These are phyloP conservation scores for Telmatochromis sp. DNA, from an alignment of 2,113 vertebrate species.

Conservation along the genomic window DNA sequence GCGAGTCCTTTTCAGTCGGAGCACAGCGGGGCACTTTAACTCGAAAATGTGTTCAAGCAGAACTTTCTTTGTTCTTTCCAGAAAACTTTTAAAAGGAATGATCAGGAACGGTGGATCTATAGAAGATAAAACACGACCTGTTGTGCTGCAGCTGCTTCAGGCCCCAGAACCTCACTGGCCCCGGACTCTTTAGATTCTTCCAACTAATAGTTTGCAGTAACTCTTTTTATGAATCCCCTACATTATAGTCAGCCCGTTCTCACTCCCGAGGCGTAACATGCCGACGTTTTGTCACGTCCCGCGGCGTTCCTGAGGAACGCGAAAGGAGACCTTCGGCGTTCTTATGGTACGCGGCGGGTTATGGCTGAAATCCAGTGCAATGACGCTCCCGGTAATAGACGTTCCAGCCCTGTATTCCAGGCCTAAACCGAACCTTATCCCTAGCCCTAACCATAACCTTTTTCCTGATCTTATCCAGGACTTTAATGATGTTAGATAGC, in stretches of 20 bases:
- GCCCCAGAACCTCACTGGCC: neutral
- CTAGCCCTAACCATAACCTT: too few species aligned
- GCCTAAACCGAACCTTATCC: too few species aligned
- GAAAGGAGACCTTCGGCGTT: too few species aligned
- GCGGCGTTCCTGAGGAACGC: too few species aligned
- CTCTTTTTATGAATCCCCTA: fast-evolving
- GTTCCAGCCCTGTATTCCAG: too few species aligned
- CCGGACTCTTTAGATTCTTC: neutral
- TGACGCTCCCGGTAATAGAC: too few species aligned
- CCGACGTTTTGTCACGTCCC: too few species aligned
- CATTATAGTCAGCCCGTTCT: neutral
- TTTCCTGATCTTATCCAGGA: too few species aligned
- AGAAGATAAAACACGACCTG: neutral
- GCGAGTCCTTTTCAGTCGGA: neutral
- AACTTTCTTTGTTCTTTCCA: neutral
- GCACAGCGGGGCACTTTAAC: neutral
- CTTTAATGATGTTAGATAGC: too few species aligned
- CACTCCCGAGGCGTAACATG: too few species aligned
- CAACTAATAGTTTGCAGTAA: neutral
- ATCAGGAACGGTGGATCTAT: neutral
- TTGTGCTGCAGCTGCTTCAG: neutral
- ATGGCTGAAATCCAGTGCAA: too few species aligned
- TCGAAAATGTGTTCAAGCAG: neutral
- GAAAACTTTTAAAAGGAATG: neutral
- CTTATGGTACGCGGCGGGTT: too few species aligned